These are phyloP conservation scores for Megaceryle alcyon DNA, from an alignment of 2,797 vertebrate species.

Conservation along the genomic window DNA sequence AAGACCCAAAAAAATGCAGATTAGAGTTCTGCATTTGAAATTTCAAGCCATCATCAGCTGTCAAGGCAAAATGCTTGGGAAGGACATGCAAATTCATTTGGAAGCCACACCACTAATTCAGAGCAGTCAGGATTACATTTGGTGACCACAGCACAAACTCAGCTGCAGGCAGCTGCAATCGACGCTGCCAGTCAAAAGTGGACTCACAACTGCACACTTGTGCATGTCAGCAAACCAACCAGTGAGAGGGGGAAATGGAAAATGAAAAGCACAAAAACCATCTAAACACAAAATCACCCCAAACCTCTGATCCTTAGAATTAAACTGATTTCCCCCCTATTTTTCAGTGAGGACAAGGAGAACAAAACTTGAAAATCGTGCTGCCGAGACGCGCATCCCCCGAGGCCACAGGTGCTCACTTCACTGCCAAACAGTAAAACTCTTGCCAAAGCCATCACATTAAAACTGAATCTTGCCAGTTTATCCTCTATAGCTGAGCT, in stretches of 20 bases:
- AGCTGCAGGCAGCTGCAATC: background rate
- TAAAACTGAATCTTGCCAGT: background rate
- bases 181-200: background rate
- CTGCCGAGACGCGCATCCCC: background rate
- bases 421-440: background rate
- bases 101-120: background rate
- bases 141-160: background rate
- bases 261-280: background rate
- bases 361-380: background rate
- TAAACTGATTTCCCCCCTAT: fast-evolving
- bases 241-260: background rate
- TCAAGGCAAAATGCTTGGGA: background rate
- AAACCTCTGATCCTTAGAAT: background rate
- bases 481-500: background rate
- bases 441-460: background rate
- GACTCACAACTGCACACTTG: background rate
- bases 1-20: background rate
- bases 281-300: background rate
- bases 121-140: background rate
- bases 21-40: background rate
- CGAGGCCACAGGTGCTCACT: background rate
- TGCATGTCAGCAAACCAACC: background rate
- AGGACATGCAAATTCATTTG: background rate
- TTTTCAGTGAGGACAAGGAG: background rate
- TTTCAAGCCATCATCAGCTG: background rate